These are phyloP conservation scores for Liposcelis brunnea DNA, from an alignment of 2,888 invertebrate species.

Conservation along the genomic window DNA sequence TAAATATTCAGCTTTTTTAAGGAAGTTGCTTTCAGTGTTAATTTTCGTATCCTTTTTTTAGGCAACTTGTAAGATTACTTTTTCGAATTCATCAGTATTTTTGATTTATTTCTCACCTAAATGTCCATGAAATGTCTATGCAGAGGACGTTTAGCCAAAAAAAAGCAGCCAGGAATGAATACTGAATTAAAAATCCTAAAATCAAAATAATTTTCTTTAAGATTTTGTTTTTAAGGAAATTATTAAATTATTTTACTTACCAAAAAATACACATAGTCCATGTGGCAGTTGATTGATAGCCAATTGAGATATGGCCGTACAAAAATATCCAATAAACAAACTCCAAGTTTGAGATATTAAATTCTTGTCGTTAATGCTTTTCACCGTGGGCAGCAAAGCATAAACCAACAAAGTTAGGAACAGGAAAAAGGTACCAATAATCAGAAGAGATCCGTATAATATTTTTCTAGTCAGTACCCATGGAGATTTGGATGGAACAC, in stretches of 20 bases:
- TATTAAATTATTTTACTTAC: conserved; percentile 12
- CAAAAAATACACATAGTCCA: conserved; percentile 10
- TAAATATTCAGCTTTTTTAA: too few relatives aligned
- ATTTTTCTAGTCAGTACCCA: background rate
- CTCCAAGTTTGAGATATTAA: conserved; percentile 16
- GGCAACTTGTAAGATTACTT: too few relatives aligned
- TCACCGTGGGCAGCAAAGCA: conserved; percentile 15
- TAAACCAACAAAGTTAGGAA: conserved; percentile 16
- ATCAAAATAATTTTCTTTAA: conserved; percentile 8
- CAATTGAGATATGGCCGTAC: conserved; percentile 13
- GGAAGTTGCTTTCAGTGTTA: too few relatives aligned
- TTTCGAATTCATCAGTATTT: too few relatives aligned
- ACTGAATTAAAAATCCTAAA: conserved; percentile 18
- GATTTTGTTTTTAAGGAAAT: background rate
- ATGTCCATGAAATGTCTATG: conserved; percentile 20
- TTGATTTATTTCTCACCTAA: conserved; percentile 15
- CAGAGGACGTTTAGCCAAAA: conserved; percentile 21
- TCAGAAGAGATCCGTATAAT: conserved; percentile 15
- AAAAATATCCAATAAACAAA: conserved; percentile 15
- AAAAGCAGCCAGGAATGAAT: conserved; percentile 18
- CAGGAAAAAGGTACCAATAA: conserved; percentile 16
- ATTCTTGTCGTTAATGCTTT: conserved; percentile 15
- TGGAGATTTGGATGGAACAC: background rate
- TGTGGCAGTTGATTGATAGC: conserved; percentile 1
- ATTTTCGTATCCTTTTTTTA: too few relatives aligned